Evolutionary conservation across 2,888 invertebrate genomes (phyloP), one percentile per base, ranked within the genome.

Genomic region (Graphium colonna): DNA sequence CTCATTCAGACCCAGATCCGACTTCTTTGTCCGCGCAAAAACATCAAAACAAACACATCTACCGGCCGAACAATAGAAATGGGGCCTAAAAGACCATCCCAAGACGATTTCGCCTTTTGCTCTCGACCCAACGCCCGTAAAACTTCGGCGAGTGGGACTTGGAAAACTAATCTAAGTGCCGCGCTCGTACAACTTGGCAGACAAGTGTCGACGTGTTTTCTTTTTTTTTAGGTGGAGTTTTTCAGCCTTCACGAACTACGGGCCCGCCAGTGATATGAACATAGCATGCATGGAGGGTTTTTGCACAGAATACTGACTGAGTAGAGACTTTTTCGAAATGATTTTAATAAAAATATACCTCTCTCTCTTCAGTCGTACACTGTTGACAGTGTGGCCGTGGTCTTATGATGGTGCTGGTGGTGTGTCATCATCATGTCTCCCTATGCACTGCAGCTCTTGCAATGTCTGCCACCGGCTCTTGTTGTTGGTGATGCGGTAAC

Each of bases 101-200:
- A 53, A 53, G 53, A 40, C 53, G 53, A 53, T 53, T 53, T 53
- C 53, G 48, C 43, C 49, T 53, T 53, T 53, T 44, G 48, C 38
- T 45, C 49, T 42, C 47, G 57, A 52, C 44, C 47, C 51, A 43
- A 51, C 51, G 53, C 44, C 45, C 46, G 45, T 46, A 42, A 45
- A 50, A 48, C 45, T 49, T 48, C 50, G 41, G 52, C 50, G 62
- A 60, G 57, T 60, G 65, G 62, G 73, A 79, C 71, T 83, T 77
- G 68, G 60, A 73, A n/a, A 86, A 88, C 83, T 85, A 88, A 88
- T 87, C 86, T 87, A 85, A 85, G 82, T 86, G 82, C 71, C 67
- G 65, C 64, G 66, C 66, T 65, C 51, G 79, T 73, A 76, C 79
- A 84, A 85, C 74, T 85, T 84, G 77, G 77, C 76, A 83, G 84